Conservation (phyloP, 2,888 invertebrate genomes). For the Leistus spinibarbis region DNA sequence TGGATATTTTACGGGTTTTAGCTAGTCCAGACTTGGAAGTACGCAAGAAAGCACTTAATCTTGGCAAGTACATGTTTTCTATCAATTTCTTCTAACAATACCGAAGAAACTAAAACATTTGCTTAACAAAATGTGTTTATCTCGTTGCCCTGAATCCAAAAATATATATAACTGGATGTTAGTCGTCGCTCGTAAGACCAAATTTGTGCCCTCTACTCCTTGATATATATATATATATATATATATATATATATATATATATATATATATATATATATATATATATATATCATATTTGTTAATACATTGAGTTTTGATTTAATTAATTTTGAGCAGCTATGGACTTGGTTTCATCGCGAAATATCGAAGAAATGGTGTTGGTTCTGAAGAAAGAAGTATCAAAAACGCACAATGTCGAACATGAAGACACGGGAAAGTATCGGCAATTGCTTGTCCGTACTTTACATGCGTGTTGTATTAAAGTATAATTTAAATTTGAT, state of each 20-base stretch:
- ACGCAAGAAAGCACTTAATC: constrained; percentile 79
- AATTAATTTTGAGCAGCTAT: constrained; percentile 64
- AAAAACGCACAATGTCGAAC: constrained; percentile 86
- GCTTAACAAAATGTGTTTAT: neutral
- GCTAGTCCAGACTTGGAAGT: constrained; percentile 95
- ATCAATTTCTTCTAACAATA: no score
- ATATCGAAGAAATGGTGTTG: constrained; percentile 94
- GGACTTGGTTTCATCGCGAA: constrained; percentile 89
- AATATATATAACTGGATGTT: no score
- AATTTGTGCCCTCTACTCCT: no score
- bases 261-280: neutral
- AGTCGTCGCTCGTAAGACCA: no score
- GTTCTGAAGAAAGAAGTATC: constrained; percentile 92
- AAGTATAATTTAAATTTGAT: constrained; percentile 58
- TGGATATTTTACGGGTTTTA: constrained; percentile 96
- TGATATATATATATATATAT: no score
- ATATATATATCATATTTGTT: neutral
- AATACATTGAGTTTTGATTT: neutral
- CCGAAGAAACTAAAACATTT: no score
- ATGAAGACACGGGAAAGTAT: constrained; percentile 95
- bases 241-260: constrained; percentile 4
- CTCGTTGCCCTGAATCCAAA: no score
- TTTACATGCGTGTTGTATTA: constrained; percentile 90
- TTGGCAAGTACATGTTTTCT: no score
- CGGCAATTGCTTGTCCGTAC: constrained; percentile 94